Conservation (phyloP, 2,797 vertebrate genomes). For the Arvicola amphibius region DNA sequence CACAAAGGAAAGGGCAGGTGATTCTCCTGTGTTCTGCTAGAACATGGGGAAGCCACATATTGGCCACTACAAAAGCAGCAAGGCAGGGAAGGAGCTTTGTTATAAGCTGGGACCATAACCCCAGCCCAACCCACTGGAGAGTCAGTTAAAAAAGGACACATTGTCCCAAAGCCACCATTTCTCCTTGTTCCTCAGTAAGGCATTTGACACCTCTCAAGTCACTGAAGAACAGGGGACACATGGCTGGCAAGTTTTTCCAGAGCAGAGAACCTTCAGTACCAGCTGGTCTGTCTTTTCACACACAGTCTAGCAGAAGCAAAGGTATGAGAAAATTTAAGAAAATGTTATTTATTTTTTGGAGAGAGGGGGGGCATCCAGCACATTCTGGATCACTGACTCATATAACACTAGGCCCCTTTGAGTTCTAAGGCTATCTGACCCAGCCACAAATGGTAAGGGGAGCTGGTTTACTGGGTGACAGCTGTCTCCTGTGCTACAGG, state of each 20-base stretch:
- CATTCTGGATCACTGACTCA: not conserved
- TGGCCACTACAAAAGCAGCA: rapidly evolving
- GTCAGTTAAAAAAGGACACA: no score
- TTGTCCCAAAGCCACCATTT: not conserved
- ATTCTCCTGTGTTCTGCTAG: no score
- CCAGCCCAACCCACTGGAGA: not conserved
- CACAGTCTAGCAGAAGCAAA: not conserved
- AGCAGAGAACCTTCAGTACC: not conserved
- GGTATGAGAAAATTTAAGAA: not conserved
- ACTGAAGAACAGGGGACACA: not conserved
- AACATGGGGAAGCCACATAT: rapidly evolving
- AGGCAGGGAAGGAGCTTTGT: not conserved
- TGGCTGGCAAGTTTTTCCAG: not conserved
- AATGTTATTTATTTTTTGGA: not conserved
- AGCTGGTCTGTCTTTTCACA: not conserved
- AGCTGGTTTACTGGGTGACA: no score
- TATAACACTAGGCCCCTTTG: not conserved
- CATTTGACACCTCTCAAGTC: not conserved
- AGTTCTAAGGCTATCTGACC: not conserved
- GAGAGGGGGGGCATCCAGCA: not conserved
- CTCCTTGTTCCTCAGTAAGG: not conserved
- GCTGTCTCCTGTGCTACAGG: not conserved
- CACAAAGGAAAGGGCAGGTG: not conserved
- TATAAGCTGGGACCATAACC: rapidly evolving
- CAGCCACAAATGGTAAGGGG: not conserved